phyloP scores from a whole-genome alignment of 2,797 vertebrate genomes.

The Alcedo atthis region DNA sequence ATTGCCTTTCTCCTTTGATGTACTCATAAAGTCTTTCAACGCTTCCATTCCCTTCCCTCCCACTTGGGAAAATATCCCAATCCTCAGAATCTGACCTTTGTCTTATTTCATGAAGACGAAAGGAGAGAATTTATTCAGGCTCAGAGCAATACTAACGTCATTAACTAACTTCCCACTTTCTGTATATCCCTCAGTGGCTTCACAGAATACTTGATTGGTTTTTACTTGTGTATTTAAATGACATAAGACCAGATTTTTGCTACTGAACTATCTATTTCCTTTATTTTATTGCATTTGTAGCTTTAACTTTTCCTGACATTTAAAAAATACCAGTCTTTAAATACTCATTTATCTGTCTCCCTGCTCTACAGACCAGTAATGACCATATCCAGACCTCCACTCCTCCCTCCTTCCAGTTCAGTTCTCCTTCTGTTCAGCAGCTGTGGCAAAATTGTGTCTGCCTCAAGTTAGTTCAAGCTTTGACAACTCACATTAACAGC shows the following conservation, averaged over 20 bases:
- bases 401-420: background rate
- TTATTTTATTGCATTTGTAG: background rate
- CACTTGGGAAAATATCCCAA: slow-evolving; percentile 66
- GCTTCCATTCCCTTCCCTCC: slow-evolving; percentile 63
- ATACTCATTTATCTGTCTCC: background rate
- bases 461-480: background rate
- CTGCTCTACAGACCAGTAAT: background rate
- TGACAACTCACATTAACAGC: background rate
- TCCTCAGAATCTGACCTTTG: slow-evolving; percentile 68
- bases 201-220: slow-evolving; percentile 44
- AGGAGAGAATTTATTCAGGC: slow-evolving; percentile 74
- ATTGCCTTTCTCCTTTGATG: slow-evolving; percentile 70
- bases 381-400: background rate
- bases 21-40: slow-evolving; percentile 56
- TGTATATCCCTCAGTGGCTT: slow-evolving; percentile 58
- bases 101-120: slow-evolving; percentile 65
- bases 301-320: background rate
- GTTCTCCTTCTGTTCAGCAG: background rate
- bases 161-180: slow-evolving; percentile 69
- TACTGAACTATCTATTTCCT: background rate
- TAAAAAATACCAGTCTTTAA: background rate
- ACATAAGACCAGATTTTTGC: slow-evolving; percentile 32
- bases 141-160: slow-evolving; percentile 65
- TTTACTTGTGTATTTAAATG: slow-evolving; percentile 56
- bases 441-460: background rate